Evolutionary conservation across 2,113 vertebrate genomes (phyloP), one percentile per base, ranked within the genome.

Genomic region (Crotalus helleri): DNA sequence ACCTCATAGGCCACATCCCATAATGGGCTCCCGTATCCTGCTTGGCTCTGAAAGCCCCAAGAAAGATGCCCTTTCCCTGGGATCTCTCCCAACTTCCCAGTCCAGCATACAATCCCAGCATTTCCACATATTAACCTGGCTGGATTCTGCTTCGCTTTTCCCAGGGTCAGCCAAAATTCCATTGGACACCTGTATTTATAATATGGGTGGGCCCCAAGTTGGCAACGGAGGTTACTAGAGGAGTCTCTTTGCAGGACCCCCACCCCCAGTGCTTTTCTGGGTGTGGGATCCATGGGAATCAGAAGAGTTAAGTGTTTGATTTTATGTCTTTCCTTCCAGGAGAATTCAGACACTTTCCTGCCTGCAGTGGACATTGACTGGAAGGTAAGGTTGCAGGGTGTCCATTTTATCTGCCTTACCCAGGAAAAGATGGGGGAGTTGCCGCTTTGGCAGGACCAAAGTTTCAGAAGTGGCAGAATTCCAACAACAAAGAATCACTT

Each of bases 341-440:
- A 99, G 85, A 98, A 97, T 96, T 98, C 98, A 0, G 99, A 99
- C 7, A 97, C 98, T 94, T 98, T 99, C 97, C 98, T 99, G 94
- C 97, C 98, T 0, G 8, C 96, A 0, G 98, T 97, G 89, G 98
- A 98, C 96, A 96, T 95, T 0, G 98, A 99, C 94, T 99, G 99
- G 99, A 99, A 99, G 99, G 99, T 99, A 99, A 87, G 98, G 61
- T 29, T 26, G 23, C 39, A 89, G 6, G 4, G 1, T 89, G 46
- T 19, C 58, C 12, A 7, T 12, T 39, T 54, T 39, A 4, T 44
- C 21, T 55, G 59, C 13, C 39, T 81, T 1, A 0, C 10, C 26
- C 19, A 0, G 24, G 49, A 58, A 53, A 81, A 21, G 0, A 53
- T 11, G 23, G 33, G 59, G 26, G 4, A 10, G 33, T 33, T 12